Evolutionary conservation across 2,113 vertebrate species (phyloP).

Genomic region (Phalacrocorax pelagicus): DNA sequence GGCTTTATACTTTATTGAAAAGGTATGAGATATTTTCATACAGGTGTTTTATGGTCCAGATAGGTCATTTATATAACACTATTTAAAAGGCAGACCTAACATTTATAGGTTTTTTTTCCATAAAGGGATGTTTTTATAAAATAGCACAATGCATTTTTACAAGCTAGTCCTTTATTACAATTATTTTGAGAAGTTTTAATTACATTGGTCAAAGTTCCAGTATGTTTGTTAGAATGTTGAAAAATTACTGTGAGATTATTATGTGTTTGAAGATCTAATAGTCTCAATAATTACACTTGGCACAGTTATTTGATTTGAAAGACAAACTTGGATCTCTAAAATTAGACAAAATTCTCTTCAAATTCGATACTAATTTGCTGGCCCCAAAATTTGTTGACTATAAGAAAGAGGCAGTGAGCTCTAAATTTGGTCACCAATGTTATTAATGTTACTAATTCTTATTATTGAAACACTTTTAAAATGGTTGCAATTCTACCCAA

Average conservation of each 20-base stretch:
- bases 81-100: not conserved
- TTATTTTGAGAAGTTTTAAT: not conserved
- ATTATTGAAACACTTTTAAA: not conserved
- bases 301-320: not conserved
- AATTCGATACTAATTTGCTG: not conserved
- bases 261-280: not conserved
- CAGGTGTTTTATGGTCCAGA: not conserved
- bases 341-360: not conserved
- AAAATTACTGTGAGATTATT: not conserved
- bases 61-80: not conserved
- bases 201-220: not conserved
- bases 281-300: not conserved
- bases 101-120: not conserved
- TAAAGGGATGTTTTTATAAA: not conserved
- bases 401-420: not conserved
- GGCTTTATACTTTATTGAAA: constrained; percentile 91
- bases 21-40: constrained; percentile 78
- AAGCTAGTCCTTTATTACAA: not conserved
- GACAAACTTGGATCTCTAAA: not conserved
- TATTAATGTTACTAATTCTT: not conserved
- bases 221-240: not conserved
- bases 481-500: not conserved
- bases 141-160: not conserved
- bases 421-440: not conserved
- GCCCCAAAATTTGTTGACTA: not conserved